Evolutionary conservation across 2,888 invertebrate genomes (phyloP).

Genomic region (Galeopsomyia nigrocyanea): DNA sequence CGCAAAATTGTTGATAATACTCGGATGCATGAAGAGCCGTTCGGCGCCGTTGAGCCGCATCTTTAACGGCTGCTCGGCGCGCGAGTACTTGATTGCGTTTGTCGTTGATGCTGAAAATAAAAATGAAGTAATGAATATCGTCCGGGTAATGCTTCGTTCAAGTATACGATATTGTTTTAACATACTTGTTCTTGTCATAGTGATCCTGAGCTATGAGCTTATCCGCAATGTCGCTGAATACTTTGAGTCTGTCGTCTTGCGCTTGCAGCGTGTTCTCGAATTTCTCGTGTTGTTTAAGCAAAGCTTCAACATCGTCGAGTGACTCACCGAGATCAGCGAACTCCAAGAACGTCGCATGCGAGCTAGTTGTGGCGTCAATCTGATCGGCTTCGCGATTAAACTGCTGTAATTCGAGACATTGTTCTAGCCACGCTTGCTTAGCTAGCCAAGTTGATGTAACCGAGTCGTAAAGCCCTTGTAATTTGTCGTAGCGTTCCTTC

Average conservation of each 20-base stretch:
- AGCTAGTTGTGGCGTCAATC: slow-evolving; percentile 94
- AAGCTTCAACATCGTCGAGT: slow-evolving; percentile 91
- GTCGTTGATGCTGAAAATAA: slow-evolving; percentile 74
- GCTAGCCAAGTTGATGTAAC: slow-evolving; percentile 82
- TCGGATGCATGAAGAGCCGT: slow-evolving; percentile 85
- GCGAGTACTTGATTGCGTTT: slow-evolving; percentile 82
- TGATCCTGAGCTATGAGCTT: slow-evolving; percentile 84
- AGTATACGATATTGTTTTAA: slow-evolving; percentile 45
- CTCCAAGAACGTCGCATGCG: slow-evolving; percentile 94
- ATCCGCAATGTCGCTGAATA: slow-evolving; percentile 87
- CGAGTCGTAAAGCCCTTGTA: slow-evolving; percentile 82
- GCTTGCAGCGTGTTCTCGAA: slow-evolving; percentile 92
- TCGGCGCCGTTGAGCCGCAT: slow-evolving; percentile 80
- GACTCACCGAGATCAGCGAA: slow-evolving; percentile 89
- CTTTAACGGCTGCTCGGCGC: slow-evolving; percentile 81
- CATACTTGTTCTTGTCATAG: slow-evolving; percentile 84
- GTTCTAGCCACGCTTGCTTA: slow-evolving; percentile 88
- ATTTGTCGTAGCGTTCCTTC: slow-evolving; percentile 78
- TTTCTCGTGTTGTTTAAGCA: slow-evolving; percentile 93
- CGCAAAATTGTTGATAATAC: slow-evolving; percentile 92
- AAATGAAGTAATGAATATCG: too few species aligned
- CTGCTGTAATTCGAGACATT: slow-evolving; percentile 89
- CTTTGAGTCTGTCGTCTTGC: slow-evolving; percentile 91
- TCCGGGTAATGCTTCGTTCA: neutral
- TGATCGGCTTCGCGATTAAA: slow-evolving; percentile 98